phyloP scores from a whole-genome alignment of 1,140 invertebrate genomes.

The Drosophila miranda region DNA sequence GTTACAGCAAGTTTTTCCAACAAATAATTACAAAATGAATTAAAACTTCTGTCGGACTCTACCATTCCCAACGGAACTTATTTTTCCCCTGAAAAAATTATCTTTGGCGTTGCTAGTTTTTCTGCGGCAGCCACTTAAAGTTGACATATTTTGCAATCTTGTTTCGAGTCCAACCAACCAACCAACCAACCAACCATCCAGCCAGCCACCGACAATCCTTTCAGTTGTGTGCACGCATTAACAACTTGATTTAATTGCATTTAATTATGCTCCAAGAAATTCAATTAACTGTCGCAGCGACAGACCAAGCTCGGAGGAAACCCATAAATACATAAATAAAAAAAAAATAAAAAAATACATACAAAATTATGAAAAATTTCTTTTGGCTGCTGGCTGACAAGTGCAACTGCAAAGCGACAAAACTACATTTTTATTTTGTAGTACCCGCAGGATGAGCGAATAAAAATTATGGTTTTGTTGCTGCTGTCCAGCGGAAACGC shows the following conservation, averaged over 20 bases:
- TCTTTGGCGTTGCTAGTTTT: too few relatives aligned
- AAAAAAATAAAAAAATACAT: neutral
- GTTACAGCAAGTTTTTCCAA: too few relatives aligned
- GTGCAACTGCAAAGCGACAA: neutral
- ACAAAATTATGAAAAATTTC: conserved; percentile 37
- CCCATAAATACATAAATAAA: neutral
- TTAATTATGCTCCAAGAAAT: conserved; percentile 68
- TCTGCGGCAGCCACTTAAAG: too few relatives aligned
- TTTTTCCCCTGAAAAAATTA: too few relatives aligned
- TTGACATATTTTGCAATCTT: neutral
- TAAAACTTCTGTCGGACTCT: too few relatives aligned
- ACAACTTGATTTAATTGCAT: conserved; percentile 58
- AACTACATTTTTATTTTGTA: conserved; percentile 35
- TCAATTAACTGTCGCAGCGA: conserved; percentile 52
- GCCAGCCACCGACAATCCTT: conserved; percentile 1
- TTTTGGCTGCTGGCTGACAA: conserved; percentile 13
- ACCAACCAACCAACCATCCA: neutral
- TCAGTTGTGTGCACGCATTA: conserved; percentile 29
- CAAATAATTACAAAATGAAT: too few relatives aligned
- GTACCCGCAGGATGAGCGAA: conserved; percentile 21
- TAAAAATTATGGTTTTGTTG: conserved; percentile 64
- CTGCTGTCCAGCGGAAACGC: conserved; percentile 58
- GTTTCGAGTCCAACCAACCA: neutral
- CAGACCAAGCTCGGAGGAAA: conserved; percentile 7
- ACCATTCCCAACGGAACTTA: too few relatives aligned